Evolutionary conservation across 1,140 invertebrate genomes (phyloP).

Genomic region (Eulimnadia texana): DNA sequence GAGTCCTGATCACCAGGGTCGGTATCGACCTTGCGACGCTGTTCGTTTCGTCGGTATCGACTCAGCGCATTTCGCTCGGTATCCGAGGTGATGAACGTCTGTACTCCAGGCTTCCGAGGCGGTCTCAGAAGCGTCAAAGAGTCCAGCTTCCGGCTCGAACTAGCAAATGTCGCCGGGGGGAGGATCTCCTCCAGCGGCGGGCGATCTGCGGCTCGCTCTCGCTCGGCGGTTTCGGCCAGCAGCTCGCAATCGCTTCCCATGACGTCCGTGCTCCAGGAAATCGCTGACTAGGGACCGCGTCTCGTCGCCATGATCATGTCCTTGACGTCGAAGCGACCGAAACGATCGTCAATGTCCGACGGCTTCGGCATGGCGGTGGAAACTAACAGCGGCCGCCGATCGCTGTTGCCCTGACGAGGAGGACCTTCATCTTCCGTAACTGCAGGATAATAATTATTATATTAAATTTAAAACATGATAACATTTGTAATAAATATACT

Average conservation of each 20-base stretch:
- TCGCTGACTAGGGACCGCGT: conserved; percentile 90
- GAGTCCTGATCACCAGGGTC: conserved; percentile 18
- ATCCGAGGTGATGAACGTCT: conserved; percentile 83
- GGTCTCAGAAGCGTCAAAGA: conserved; percentile 64
- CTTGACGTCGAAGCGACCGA: conserved; percentile 96
- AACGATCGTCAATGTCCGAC: conserved; percentile 93
- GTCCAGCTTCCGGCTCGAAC: conserved; percentile 12
- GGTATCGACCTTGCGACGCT: conserved; percentile 44
- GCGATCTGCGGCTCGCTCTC: conserved; percentile 21
- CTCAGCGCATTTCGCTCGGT: conserved; percentile 76
- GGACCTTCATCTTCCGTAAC: conserved; percentile 37
- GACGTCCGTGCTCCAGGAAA: conserved; percentile 94
- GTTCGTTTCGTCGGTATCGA: conserved; percentile 63
- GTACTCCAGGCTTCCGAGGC: conserved; percentile 95
- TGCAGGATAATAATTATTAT: background rate
- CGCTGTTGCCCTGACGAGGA: conserved; percentile 29
- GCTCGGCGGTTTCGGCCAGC: conserved; percentile 33
- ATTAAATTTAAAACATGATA: background rate
- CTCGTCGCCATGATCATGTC: conserved; percentile 65
- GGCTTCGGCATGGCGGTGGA: conserved; percentile 16
- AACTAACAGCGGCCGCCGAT: conserved; percentile 20
- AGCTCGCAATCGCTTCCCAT: conserved; percentile 87
- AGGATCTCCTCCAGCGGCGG: conserved; percentile 18
- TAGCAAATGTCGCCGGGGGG: conserved; percentile 13
- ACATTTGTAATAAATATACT: too few species aligned